These are phyloP conservation scores for Cathartes aura DNA, from an alignment of 2,113 vertebrate species.

Conservation along the genomic window DNA sequence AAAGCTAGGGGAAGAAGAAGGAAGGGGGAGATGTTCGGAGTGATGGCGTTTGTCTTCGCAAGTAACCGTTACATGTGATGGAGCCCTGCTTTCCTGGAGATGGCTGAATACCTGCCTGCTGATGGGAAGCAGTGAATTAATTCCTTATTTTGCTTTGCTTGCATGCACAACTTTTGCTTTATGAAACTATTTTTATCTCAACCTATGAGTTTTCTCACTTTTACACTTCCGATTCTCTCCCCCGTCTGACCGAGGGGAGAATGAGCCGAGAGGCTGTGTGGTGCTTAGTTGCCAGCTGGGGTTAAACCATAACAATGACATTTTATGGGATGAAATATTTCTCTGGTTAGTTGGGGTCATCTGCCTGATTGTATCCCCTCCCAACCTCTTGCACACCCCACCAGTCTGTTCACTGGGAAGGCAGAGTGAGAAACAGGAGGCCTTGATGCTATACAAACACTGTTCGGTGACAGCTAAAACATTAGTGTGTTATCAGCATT, in stretches of 20 bases:
- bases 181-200: background rate
- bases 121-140: background rate
- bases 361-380: background rate
- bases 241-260: background rate
- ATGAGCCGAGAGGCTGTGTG: background rate
- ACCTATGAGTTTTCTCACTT: background rate
- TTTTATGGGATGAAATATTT: background rate
- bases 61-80: accelerated
- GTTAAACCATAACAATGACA: background rate
- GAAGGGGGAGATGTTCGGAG: background rate
- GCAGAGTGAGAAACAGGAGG: background rate
- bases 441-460: background rate
- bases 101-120: background rate
- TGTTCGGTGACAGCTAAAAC: background rate
- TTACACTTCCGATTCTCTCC: background rate
- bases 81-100: background rate
- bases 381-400: background rate
- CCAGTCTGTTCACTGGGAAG: background rate
- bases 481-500: background rate
- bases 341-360: background rate
- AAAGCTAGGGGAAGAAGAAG: background rate
- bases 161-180: accelerated
- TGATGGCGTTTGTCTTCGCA: background rate
- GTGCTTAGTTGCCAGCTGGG: background rate
- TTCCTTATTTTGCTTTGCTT: background rate